phyloP scores from a whole-genome alignment of 2,797 vertebrate species.

The Gorsachius magnificus region DNA sequence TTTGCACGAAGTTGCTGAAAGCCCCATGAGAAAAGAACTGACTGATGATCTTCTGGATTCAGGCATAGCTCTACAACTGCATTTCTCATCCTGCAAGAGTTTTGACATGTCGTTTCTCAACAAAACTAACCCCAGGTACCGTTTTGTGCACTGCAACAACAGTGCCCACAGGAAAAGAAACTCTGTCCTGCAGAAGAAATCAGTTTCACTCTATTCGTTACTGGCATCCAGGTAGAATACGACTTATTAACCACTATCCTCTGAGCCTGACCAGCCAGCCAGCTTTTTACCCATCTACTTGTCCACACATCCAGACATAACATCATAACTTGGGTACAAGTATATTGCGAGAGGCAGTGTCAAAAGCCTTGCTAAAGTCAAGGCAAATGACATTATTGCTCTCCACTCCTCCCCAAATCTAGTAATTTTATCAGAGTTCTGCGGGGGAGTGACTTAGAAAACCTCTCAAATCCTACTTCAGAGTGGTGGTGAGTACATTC shows the following conservation, averaged over 20 bases:
- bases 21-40: background rate
- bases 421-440: background rate
- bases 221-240: background rate
- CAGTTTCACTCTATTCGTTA: background rate
- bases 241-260: background rate
- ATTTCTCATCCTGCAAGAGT: background rate
- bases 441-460: background rate
- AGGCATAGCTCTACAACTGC: background rate
- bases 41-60: background rate
- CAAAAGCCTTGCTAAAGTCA: background rate
- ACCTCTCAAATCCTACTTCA: background rate
- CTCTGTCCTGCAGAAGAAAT: background rate
- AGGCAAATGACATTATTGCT: background rate
- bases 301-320: background rate
- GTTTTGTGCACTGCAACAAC: background rate
- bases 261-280: rapidly evolving
- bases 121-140: background rate
- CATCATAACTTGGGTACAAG: background rate
- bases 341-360: background rate
- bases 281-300: background rate
- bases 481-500: background rate
- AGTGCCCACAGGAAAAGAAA: background rate
- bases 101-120: background rate
- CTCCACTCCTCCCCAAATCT: background rate
- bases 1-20: background rate